Evolutionary conservation across 2,888 invertebrate species (phyloP), one percentile per base, ranked within the genome.

Genomic region (Pantelozetes paolii): DNA sequence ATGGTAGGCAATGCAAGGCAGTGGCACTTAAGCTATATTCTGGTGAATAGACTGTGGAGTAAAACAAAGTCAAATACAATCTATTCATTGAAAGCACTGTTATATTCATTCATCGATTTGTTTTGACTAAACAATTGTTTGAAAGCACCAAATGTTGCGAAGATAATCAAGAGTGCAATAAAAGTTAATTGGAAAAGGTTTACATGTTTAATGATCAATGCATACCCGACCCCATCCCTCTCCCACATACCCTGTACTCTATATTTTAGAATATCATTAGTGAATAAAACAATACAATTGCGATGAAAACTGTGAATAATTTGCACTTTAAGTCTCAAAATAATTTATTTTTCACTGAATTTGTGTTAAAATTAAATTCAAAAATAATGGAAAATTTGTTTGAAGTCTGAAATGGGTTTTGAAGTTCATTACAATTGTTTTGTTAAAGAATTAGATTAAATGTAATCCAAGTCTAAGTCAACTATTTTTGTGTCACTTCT

Each of bases 121-220:
- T 69, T 69, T 69, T 69, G 18, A 69, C 69, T 20, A 69, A 42
- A 69, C 42, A 69, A 69, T 69, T 69, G 69, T 69, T 69, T 69
- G 26, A 26, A 69, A 69, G 69, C 69, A 40, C 23, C 40, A 69
- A 69, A 69, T 69, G 69, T 69, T 40, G 42, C 69, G 45, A 42
- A 42, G 40, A 69, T 69, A 69, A 69, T 69, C 69, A 69, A 42
- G 69, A 42, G 69, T 69, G 69, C 69, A 69, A 69, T 69, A 69
- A 69, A 69, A 69, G 69, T 69, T 69, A 69, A 69, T 69, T 69
- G 45, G 45, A 69, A 69, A 69, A 45, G 69, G 69, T 69, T 69
- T 69, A 42, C 69, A 42, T 69, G 69, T 69, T 40, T 69, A 69
- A 69, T 59, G 59, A 59, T 9, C 9, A 59, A 18, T 45, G 26